Evolutionary conservation across 2,113 vertebrate genomes (phyloP).

Genomic region (Turnix velox): DNA sequence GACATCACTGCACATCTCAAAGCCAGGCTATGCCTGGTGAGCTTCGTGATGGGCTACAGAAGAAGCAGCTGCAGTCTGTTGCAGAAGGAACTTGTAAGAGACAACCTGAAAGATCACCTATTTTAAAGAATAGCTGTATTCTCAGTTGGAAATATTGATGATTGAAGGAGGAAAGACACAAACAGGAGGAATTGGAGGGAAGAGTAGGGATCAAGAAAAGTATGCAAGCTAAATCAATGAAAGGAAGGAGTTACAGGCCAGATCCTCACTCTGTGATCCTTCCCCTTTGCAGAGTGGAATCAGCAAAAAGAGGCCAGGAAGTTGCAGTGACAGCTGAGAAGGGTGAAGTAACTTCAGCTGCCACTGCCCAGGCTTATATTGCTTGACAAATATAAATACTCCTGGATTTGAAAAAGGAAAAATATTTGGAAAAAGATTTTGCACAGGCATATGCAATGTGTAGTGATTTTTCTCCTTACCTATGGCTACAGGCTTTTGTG

Average conservation of each 20-base stretch:
- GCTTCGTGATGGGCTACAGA: not conserved
- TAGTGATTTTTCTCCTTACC: not conserved
- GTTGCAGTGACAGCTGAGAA: not conserved
- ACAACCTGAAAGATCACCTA: not conserved
- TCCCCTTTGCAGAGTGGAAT: not conserved
- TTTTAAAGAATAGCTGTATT: not conserved
- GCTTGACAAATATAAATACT: not conserved
- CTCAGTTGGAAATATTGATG: not conserved
- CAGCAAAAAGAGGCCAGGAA: not conserved
- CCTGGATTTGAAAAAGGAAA: not conserved
- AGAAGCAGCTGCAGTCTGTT: not conserved
- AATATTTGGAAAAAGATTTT: not conserved
- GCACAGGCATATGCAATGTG: not conserved
- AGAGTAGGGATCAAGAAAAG: not conserved
- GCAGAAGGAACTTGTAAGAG: not conserved
- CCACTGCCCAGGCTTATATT: not conserved
- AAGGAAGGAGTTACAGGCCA: not conserved
- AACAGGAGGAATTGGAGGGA: not conserved
- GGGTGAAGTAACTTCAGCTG: not conserved
- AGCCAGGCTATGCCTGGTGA: not conserved
- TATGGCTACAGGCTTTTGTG: not conserved
- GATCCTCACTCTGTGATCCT: not conserved
- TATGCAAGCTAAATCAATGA: not conserved
- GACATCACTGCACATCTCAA: not conserved
- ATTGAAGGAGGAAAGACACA: not conserved